These are phyloP conservation scores for Craseonycteris thonglongyai DNA, from an alignment of 2,113 vertebrate genomes.

Conservation along the genomic window DNA sequence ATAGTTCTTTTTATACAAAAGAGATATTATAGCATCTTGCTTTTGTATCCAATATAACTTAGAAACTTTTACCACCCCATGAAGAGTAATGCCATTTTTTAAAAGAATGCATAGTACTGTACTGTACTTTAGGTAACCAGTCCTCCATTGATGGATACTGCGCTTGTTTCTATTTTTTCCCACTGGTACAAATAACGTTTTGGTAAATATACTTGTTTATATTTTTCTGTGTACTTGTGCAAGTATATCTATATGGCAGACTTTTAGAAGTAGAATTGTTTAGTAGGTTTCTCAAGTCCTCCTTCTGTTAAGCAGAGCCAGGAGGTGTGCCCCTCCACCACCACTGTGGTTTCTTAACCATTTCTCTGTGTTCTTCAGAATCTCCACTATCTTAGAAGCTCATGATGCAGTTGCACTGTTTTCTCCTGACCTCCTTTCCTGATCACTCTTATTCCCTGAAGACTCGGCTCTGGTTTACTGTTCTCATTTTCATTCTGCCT, in stretches of 20 bases:
- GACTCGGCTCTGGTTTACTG: not conserved
- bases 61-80: not conserved
- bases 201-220: not conserved
- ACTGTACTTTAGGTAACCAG: not conserved
- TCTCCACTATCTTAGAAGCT: not conserved
- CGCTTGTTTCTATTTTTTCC: not conserved
- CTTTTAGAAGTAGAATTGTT: not conserved
- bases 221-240: not conserved
- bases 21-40: not conserved
- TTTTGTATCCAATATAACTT: not conserved
- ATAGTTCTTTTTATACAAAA: not conserved
- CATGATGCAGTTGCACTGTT: not conserved
- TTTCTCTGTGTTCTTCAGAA: not conserved
- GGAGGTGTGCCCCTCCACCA: no score
- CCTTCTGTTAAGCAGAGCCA: not conserved
- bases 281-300: not conserved
- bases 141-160: not conserved
- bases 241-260: not conserved
- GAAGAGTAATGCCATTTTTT: not conserved
- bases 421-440: slow-evolving; percentile 9
- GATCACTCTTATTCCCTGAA: not conserved
- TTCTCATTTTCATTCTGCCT: not conserved
- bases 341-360: not conserved
- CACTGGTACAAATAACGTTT: not conserved
- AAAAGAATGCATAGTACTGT: not conserved